Conservation (phyloP, 2,888 invertebrate species). For the Zonitis immaculata region DNA sequence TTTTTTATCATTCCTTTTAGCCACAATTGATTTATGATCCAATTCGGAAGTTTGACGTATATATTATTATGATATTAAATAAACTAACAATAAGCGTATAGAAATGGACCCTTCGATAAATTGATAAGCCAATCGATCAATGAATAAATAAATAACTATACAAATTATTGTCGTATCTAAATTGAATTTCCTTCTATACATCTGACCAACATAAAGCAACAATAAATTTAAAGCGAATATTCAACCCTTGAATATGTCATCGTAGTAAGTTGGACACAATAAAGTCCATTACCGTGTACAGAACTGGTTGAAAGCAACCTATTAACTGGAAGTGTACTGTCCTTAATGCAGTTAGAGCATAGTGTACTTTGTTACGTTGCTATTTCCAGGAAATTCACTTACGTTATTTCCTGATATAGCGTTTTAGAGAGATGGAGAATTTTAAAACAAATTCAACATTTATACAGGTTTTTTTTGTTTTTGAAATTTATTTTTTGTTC, state of each 20-base stretch:
- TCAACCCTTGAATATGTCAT: conserved; percentile 16
- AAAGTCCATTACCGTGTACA: conserved; percentile 45
- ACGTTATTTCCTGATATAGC: conserved; percentile 31
- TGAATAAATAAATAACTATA: too few species aligned
- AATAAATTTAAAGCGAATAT: neutral
- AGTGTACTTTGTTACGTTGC: conserved; percentile 37
- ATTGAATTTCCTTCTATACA: too few species aligned
- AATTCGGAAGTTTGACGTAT: conserved; percentile 4
- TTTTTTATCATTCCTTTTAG: conserved; percentile 3
- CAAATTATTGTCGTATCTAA: too few species aligned
- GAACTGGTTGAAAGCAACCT: conserved; percentile 45
- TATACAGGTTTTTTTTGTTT: too few species aligned
- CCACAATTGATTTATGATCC: conserved; percentile 6
- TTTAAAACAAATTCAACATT: neutral
- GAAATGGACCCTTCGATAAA: neutral
- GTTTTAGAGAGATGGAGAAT: neutral
- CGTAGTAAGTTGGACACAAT: conserved; percentile 38
- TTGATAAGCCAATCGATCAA: neutral
- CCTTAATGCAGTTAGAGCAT: conserved; percentile 46
- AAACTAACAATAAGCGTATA: neutral
- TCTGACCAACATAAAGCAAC: too few species aligned
- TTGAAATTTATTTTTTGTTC: too few species aligned
- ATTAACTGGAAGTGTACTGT: conserved; percentile 47
- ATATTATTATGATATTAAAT: neutral
- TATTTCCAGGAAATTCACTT: conserved; percentile 46